phyloP scores from a whole-genome alignment of 2,113 vertebrate genomes.

The Arvicanthis niloticus region DNA sequence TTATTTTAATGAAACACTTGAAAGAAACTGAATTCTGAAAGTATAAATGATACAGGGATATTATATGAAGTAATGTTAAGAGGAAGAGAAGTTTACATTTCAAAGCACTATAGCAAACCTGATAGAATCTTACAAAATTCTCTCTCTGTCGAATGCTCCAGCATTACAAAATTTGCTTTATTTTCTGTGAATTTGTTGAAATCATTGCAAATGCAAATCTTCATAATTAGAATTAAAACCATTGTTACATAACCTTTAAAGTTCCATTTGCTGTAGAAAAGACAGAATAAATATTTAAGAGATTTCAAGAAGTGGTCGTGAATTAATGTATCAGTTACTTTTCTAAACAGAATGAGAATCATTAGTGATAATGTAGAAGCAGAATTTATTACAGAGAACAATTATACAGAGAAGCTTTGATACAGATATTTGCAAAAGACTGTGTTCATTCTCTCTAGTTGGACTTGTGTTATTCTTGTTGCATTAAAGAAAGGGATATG shows the following conservation, averaged over 20 bases:
- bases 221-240: conserved; percentile 12
- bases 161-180: background rate
- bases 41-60: background rate
- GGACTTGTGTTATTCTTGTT: background rate
- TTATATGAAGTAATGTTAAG: background rate
- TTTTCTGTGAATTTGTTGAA: background rate
- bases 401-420: background rate
- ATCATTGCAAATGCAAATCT: conserved; percentile 5
- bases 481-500: background rate
- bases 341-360: background rate
- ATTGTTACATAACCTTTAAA: background rate
- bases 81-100: conserved; percentile 20
- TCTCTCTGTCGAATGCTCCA: background rate
- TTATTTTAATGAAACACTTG: background rate
- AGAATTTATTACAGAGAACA: background rate
- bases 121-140: background rate
- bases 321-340: background rate
- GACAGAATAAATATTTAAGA: conserved; percentile 30
- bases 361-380: background rate
- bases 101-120: background rate
- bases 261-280: background rate
- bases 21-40: background rate
- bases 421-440: background rate
- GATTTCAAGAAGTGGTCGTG: background rate
- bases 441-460: background rate